These are phyloP conservation scores for Sitta carolinensis DNA, from an alignment of 2,797 vertebrate species.

Conservation along the genomic window DNA sequence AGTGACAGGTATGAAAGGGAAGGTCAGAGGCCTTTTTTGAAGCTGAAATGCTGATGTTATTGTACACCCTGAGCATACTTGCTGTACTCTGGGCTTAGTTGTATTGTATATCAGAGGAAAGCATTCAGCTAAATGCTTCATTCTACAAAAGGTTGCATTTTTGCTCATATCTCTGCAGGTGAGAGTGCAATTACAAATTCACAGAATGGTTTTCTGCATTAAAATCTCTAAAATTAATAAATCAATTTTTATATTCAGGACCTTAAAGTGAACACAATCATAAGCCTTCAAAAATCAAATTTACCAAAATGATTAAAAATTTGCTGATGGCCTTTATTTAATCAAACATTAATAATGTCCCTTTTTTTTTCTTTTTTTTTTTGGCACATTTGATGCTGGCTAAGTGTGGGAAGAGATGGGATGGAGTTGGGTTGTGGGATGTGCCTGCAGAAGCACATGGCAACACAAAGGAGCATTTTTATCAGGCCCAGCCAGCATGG, in stretches of 20 bases:
- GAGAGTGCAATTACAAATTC: not conserved
- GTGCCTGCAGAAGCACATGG: not conserved
- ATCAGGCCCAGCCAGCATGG: too few relatives aligned
- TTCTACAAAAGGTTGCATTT: not conserved
- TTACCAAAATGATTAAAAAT: not conserved
- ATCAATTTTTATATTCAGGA: not conserved
- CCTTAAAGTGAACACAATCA: not conserved
- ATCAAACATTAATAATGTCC: not conserved
- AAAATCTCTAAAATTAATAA: not conserved
- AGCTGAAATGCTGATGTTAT: not conserved
- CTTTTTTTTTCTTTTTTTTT: fast-evolving
- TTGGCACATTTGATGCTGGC: fast-evolving
- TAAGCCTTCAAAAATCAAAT: not conserved
- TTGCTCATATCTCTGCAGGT: not conserved
- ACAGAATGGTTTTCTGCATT: not conserved
- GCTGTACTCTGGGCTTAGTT: not conserved
- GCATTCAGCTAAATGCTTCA: not conserved
- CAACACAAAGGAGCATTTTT: too few relatives aligned
- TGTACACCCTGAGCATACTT: not conserved
- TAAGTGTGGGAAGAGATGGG: not conserved
- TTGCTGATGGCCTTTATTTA: not conserved
- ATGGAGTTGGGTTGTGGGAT: not conserved
- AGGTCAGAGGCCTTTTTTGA: not conserved
- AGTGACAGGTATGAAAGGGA: not conserved
- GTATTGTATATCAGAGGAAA: not conserved